These are phyloP conservation scores for Lampris incognitus DNA, from an alignment of 2,113 vertebrate genomes.

Conservation along the genomic window DNA sequence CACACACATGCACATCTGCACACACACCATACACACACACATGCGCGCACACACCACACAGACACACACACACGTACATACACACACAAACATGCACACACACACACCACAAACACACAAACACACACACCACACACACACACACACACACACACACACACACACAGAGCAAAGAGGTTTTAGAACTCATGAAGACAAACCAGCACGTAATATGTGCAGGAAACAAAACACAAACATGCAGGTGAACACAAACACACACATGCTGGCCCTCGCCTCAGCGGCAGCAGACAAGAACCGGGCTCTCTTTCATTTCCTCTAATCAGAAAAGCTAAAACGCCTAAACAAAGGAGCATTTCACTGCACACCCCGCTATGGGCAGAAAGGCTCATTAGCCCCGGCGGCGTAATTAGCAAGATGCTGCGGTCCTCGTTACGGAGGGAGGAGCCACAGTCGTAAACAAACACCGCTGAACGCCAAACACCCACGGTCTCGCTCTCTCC, in stretches of 20 bases:
- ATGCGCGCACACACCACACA: background rate
- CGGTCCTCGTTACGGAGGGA: constrained; percentile 82
- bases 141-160: constrained; percentile 26
- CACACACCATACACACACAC: constrained; percentile 38
- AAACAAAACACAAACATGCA: constrained; percentile 21
- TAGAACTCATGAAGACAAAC: constrained; percentile 8
- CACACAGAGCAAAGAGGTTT: too few relatives aligned
- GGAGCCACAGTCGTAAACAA: constrained; percentile 83
- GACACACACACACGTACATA: background rate
- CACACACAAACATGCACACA: constrained; percentile 40
- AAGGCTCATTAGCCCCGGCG: constrained; percentile 83
- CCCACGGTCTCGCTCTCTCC: constrained; percentile 68
- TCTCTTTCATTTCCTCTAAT: constrained; percentile 78
- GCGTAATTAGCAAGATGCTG: constrained; percentile 86
- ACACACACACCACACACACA: constrained; percentile 6
- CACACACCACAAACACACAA: too few relatives aligned
- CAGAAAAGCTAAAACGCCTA: constrained; percentile 75
- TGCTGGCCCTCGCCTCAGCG: constrained; percentile 43
- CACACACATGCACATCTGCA: background rate
- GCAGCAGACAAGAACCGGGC: constrained; percentile 44
- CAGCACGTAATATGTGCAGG: background rate
- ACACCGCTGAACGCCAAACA: constrained; percentile 76
- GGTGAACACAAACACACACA: constrained; percentile 23
- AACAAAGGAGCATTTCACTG: constrained; percentile 80
- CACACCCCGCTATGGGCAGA: constrained; percentile 77